A percentile compares a stretch with the other conserved stretches of the same genome.
phyloP scores from a whole-genome alignment of 2,888 invertebrate genomes.

The Scrobipalpa atriplicella region DNA sequence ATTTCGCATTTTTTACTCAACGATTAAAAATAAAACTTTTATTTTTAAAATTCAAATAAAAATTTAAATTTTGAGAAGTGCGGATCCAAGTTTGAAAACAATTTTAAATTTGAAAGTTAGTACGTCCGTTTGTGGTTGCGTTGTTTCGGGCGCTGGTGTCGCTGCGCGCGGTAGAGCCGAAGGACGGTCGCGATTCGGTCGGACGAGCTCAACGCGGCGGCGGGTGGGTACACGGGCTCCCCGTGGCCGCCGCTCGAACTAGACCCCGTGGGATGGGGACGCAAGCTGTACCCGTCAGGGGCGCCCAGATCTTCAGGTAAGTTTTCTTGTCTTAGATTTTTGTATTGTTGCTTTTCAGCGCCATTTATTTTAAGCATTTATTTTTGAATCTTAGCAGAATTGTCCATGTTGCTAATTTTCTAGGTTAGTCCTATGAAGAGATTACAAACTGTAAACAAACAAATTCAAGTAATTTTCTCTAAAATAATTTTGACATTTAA shows the following conservation, averaged over 20 bases:
- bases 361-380: no score
- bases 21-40: neutral
- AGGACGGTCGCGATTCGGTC: conserved; percentile 85
- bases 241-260: conserved; percentile 91
- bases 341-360: no score
- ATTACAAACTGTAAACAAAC: no score
- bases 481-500: no score
- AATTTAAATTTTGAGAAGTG: neutral
- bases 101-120: conserved; percentile 41
- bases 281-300: conserved; percentile 90
- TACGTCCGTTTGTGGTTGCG: conserved; percentile 41
- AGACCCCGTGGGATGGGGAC: conserved; percentile 91
- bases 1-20: neutral
- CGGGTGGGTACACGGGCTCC: conserved; percentile 90
- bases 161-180: conserved; percentile 38
- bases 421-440: no score
- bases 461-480: no score
- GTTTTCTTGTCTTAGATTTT: conserved; percentile 34
- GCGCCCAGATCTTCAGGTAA: conserved; percentile 85
- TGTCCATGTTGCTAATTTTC: neutral
- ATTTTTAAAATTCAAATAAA: neutral
- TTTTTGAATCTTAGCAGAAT: neutral
- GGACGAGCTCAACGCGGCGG: conserved; percentile 88
- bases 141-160: conserved; percentile 60
- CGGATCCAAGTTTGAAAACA: neutral